Percentiles rank a stretch among this genome's conserved stretches.
These are phyloP conservation scores for Drosophila nigromelanica DNA, from an alignment of 1,140 invertebrate species.

Conservation along the genomic window DNA sequence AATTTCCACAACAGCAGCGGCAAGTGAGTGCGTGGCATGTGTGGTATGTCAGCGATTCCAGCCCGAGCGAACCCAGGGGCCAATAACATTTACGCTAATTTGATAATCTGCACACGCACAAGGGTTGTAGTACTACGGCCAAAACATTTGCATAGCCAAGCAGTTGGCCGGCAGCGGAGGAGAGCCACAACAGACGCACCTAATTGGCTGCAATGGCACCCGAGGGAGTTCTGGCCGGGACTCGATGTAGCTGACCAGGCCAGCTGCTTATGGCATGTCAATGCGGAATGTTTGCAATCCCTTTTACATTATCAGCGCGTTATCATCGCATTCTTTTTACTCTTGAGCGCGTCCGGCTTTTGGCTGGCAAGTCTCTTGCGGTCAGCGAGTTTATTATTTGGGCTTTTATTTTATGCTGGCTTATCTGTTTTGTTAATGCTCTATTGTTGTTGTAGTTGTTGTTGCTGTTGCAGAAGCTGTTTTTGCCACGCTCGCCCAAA, in stretches of 20 bases:
- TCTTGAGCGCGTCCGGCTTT: slow-evolving; percentile 38
- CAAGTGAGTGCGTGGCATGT: slow-evolving; percentile 29
- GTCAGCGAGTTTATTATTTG: slow-evolving; percentile 82
- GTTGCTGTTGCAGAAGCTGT: slow-evolving; percentile 53
- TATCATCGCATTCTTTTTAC: slow-evolving; percentile 79
- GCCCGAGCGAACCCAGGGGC: slow-evolving; percentile 55
- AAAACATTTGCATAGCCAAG: slow-evolving; percentile 73
- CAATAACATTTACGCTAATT: slow-evolving; percentile 83
- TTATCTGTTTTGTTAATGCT: slow-evolving; percentile 54
- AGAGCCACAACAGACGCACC: slow-evolving; percentile 61
- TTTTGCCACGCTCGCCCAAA: slow-evolving; percentile 45
- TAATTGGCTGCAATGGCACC: slow-evolving; percentile 83
- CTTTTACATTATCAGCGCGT: slow-evolving; percentile 75
- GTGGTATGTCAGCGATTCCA: slow-evolving; percentile 54
- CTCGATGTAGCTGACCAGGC: slow-evolving; percentile 16
- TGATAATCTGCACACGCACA: slow-evolving; percentile 82
- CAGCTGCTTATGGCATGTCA: slow-evolving; percentile 21
- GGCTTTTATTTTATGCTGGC: slow-evolving; percentile 64
- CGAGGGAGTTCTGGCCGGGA: slow-evolving; percentile 57
- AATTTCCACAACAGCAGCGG: slow-evolving; percentile 58
- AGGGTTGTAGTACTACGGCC: slow-evolving; percentile 36
- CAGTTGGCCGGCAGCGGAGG: slow-evolving; percentile 3
- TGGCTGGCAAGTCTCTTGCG: slow-evolving; percentile 49
- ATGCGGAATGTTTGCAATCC: slow-evolving; percentile 26
- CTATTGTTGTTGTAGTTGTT: slow-evolving; percentile 2